Percentiles rank a stretch among this genome's conserved stretches.
Evolutionary conservation across 2,888 invertebrate genomes (phyloP).

Genomic region (Trichopoda pennipes): DNA sequence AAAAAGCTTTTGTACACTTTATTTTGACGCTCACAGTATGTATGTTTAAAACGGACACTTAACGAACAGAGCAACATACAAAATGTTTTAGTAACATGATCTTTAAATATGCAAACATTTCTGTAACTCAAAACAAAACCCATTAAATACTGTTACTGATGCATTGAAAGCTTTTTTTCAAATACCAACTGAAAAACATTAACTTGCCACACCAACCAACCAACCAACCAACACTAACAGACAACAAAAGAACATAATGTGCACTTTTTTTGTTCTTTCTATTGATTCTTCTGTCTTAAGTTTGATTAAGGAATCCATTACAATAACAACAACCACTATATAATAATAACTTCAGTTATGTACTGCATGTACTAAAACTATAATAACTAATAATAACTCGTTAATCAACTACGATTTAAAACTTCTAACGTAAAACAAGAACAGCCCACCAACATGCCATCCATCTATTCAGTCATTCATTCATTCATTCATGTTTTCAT

Average conservation of each 20-base stretch:
- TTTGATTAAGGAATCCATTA: conserved; percentile 55
- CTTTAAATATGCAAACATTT: conserved; percentile 18
- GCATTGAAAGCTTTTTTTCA: conserved; percentile 55
- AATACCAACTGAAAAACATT: conserved; percentile 51
- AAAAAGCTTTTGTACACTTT: no score
- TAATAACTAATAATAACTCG: conserved; percentile 60
- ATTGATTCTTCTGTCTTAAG: conserved; percentile 30
- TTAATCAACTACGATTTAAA: conserved; percentile 57
- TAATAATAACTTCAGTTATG: conserved; percentile 53
- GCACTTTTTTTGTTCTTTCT: background rate
- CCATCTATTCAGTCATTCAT: conserved; percentile 6
- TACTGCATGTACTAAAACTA: conserved; percentile 15
- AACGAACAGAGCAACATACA: background rate
- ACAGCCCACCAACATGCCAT: conserved; percentile 37
- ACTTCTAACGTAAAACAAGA: conserved; percentile 37
- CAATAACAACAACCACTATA: conserved; percentile 62
- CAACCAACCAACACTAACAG: no score
- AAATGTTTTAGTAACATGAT: conserved; percentile 17
- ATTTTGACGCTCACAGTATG: no score
- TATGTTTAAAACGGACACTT: background rate
- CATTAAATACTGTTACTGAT: conserved; percentile 45
- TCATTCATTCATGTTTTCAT: conserved; percentile 1
- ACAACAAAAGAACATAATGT: background rate
- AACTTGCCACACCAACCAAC: no score
- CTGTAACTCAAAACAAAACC: conserved; percentile 14